phyloP scores from a whole-genome alignment of 2,888 invertebrate species.

The Cybosia mesomella region DNA sequence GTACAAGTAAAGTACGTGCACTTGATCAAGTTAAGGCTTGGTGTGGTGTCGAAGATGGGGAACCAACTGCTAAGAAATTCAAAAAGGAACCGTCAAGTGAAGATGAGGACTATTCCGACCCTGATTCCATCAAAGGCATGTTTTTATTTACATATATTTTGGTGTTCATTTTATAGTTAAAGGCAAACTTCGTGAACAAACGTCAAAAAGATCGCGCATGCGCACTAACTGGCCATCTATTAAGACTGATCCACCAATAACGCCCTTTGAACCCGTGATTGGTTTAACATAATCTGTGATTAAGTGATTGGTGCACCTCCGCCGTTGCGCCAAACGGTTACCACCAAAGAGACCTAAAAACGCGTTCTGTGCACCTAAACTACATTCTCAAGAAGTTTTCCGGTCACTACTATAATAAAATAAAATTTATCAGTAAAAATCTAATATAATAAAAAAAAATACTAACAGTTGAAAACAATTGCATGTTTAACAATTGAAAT shows the following conservation, averaged over 20 bases:
- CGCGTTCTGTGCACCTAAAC: too few relatives aligned
- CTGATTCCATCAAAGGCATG: constrained; percentile 70
- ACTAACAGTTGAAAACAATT: not conserved
- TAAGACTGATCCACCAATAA: too few relatives aligned
- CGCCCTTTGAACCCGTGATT: too few relatives aligned
- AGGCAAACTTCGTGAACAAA: too few relatives aligned
- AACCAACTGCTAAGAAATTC: constrained; percentile 81
- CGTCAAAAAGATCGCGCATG: too few relatives aligned
- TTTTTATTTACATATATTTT: not conserved
- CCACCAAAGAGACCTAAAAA: too few relatives aligned
- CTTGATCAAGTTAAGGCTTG: constrained; percentile 94
- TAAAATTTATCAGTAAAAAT: not conserved
- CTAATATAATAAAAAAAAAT: not conserved
- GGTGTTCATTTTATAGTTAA: too few relatives aligned
- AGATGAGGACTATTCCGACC: constrained; percentile 84
- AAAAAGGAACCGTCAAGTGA: constrained; percentile 86
- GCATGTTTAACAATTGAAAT: constrained; percentile 7
- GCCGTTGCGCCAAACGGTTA: too few relatives aligned
- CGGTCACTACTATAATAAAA: not conserved
- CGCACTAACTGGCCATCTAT: too few relatives aligned
- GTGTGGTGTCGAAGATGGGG: constrained; percentile 89
- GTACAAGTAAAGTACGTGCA: constrained; percentile 93
- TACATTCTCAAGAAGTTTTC: too few relatives aligned
- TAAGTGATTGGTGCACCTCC: too few relatives aligned
- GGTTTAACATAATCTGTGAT: too few relatives aligned